Base-by-base conservation (phyloP, 2,888 invertebrate genomes). In the Slavum lentiscoides region DNA sequence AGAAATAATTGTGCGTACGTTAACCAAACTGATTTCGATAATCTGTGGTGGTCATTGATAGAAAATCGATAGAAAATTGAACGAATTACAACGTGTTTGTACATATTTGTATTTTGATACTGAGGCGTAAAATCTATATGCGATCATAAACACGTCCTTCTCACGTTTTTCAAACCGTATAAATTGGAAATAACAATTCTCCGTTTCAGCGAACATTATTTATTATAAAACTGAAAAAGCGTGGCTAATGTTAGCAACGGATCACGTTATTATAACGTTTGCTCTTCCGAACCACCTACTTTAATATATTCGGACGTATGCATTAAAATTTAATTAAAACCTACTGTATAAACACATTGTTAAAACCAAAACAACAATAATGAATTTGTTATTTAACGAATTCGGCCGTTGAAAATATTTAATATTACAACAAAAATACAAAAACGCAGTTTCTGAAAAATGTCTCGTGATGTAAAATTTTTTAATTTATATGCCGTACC, bases 321-420 rank as follows among this genome's bases (percentile, higher is more conserved):
- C 23, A 43, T 75, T 67, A 39, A 75, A 58, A 66, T 75, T 67
- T 75, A 67, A 75, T 75, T 75, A 75, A 75, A 75, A 67, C 55
- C n/a, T 13, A 23, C 55, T 75, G 8, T 58, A 70, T 53, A 3
- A 39, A 67, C 39, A 23, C 39, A 19, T 75, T 66, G 49, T 66
- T 74, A 75, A 75, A 43, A 64, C 6, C 13, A 61, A 55, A 58
- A 73, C 5, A 73, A 64, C 30, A 67, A 61, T 13, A 70, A 74
- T 39, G 62, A 17, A 64, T 74, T 74, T 49, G 6, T 64, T 74
- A n/a, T 53, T 64, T 64, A 64, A 64, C 62, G 19, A 37, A 62
- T 64, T 7, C n/a, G 53, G 5, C 2, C 5, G n/a, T 53, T 59
- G 1, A 59, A 23, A 6, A 23, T 59, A 59, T 21, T 11, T 21